Percentiles rank a stretch among this genome's conserved stretches.
phyloP scores from a whole-genome alignment of 2,888 invertebrate genomes.

The Noctua fimbriata region DNA sequence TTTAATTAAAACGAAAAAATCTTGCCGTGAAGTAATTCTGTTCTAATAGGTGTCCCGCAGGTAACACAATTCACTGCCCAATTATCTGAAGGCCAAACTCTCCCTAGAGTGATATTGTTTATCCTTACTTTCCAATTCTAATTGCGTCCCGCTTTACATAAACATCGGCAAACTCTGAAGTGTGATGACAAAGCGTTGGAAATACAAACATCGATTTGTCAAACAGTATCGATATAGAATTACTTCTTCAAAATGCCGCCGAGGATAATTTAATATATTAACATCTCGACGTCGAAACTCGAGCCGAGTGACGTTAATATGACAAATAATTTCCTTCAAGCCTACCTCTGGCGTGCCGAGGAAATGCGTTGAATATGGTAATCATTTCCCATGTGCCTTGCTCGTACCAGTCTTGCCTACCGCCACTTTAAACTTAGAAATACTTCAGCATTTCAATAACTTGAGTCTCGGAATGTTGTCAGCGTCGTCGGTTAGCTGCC shows the following conservation, averaged over 20 bases:
- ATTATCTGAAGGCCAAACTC: slow-evolving; percentile 47
- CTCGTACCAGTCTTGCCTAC: slow-evolving; percentile 71
- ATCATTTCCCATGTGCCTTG: slow-evolving; percentile 85
- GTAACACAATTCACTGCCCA: slow-evolving; percentile 41
- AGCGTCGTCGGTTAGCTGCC: slow-evolving; percentile 29
- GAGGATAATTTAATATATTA: slow-evolving; percentile 87
- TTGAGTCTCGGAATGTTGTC: slow-evolving; percentile 52
- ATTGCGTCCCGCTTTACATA: slow-evolving; percentile 58
- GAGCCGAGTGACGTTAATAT: slow-evolving; percentile 87
- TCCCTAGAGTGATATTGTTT: slow-evolving; percentile 41
- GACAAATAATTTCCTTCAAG: slow-evolving; percentile 88
- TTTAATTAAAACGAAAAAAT: slow-evolving; percentile 84
- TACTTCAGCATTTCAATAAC: slow-evolving; percentile 76
- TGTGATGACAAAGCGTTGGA: slow-evolving; percentile 60
- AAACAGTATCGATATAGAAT: slow-evolving; percentile 74
- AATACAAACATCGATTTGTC: slow-evolving; percentile 66
- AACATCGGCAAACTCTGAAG: slow-evolving; percentile 59
- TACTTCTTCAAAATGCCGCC: slow-evolving; percentile 76
- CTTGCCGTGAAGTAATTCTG: slow-evolving; percentile 42
- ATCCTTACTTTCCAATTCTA: slow-evolving; percentile 43
- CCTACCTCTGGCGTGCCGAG: slow-evolving; percentile 79
- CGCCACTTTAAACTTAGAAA: slow-evolving; percentile 81
- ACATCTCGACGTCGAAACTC: slow-evolving; percentile 83
- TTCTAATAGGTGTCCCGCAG: slow-evolving; percentile 48
- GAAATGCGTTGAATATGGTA: slow-evolving; percentile 88